Percentiles rank a stretch among this genome's conserved stretches.
Evolutionary conservation across 2,797 vertebrate genomes (phyloP).

Genomic region (Cercopithecus hamlyni): DNA sequence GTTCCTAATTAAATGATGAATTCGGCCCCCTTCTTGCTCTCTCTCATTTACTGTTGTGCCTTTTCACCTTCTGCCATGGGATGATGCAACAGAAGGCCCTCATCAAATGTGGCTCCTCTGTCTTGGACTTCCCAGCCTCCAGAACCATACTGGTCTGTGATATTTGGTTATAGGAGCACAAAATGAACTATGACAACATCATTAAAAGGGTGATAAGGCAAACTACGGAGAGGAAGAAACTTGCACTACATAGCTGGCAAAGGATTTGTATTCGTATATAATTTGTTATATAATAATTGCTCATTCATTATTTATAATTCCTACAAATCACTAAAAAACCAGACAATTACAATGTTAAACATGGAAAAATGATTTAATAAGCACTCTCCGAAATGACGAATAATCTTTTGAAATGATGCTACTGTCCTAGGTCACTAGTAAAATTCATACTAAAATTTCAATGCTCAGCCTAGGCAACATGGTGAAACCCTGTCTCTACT

Average conservation of each 20-base stretch:
- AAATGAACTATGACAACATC: neutral
- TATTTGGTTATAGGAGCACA: neutral
- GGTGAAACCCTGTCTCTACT: too few relatives aligned
- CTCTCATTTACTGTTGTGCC: neutral
- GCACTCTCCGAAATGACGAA: neutral
- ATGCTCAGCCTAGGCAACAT: too few relatives aligned
- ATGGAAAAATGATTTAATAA: neutral
- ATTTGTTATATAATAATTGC: neutral
- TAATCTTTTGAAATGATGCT: neutral
- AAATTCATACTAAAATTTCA: neutral
- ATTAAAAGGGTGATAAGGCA: neutral
- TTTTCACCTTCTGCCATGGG: neutral
- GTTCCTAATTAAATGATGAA: neutral
- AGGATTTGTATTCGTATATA: neutral
- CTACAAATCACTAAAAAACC: neutral
- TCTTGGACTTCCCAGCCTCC: neutral
- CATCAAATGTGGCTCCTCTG: neutral
- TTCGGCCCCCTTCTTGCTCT: neutral
- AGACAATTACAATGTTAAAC: neutral
- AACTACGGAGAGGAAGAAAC: neutral
- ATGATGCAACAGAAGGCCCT: neutral
- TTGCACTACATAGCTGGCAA: neutral
- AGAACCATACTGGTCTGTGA: neutral
- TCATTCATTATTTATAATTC: neutral
- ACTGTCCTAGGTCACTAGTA: neutral